Percentiles rank a stretch among this genome's conserved stretches.
phyloP scores from a whole-genome alignment of 1,140 invertebrate species.

The Drosophila ogumai region DNA sequence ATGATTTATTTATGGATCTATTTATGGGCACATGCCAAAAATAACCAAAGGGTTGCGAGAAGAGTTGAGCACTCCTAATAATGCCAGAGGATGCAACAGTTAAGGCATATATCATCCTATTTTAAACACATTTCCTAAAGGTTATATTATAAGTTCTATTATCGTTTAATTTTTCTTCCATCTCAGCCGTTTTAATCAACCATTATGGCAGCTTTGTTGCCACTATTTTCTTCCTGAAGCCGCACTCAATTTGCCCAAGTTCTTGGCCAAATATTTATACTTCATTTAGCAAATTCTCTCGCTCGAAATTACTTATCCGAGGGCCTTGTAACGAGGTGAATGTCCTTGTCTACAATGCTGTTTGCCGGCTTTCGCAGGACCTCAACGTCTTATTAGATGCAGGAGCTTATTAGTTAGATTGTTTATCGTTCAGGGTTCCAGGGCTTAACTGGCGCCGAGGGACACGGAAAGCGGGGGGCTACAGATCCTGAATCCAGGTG shows the following conservation, averaged over 20 bases:
- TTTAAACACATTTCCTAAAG: too few species aligned
- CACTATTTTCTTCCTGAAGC: neutral
- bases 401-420: constrained; percentile 26
- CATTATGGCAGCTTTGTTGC: neutral
- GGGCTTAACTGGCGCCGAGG: constrained; percentile 29
- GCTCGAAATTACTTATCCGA: neutral
- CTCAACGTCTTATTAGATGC: constrained; percentile 15
- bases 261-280: constrained; percentile 16
- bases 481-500: neutral
- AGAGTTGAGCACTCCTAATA: too few species aligned
- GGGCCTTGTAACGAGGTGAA: neutral
- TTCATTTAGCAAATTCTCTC: constrained; percentile 5
- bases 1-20: constrained; percentile 38
- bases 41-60: neutral
- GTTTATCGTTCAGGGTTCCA: constrained; percentile 18
- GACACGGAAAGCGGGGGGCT: neutral
- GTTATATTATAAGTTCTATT: too few species aligned
- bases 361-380: too few species aligned
- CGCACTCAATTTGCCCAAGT: constrained; percentile 2
- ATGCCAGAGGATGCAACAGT: too few species aligned
- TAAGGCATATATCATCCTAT: too few species aligned
- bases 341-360: neutral
- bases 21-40: constrained; percentile 24
- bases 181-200: neutral
- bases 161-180: neutral